phyloP scores from a whole-genome alignment of 2,113 vertebrate genomes.

The Stomatorhinus ivindoensis region DNA sequence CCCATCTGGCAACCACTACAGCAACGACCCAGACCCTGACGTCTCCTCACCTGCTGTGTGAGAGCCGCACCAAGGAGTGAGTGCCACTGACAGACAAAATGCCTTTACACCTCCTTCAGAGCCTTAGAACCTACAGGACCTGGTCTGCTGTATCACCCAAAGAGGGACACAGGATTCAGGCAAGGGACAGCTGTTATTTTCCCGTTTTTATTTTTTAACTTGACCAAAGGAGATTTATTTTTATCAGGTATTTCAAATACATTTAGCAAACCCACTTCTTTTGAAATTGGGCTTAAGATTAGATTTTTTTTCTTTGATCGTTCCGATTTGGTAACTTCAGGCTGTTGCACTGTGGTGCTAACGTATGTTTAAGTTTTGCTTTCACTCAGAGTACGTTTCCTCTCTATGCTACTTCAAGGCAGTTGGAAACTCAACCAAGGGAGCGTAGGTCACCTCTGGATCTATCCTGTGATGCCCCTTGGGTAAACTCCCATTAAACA shows the following conservation, averaged over 20 bases:
- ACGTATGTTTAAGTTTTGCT: constrained; percentile 40
- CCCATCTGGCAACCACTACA: constrained; percentile 60
- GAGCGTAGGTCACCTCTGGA: background rate
- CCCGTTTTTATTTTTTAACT: constrained; percentile 53
- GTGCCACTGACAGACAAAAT: constrained; percentile 63
- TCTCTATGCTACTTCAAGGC: constrained; percentile 23
- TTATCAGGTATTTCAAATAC: constrained; percentile 42
- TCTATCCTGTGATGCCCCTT: background rate
- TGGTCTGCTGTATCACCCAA: constrained; percentile 22
- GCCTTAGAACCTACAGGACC: constrained; percentile 60
- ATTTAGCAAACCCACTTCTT: constrained; percentile 45
- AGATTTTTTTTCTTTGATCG: constrained; percentile 34
- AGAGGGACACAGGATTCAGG: constrained; percentile 35
- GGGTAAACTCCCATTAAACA: background rate
- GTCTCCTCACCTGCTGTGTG: constrained; percentile 78
- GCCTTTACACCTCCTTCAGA: constrained; percentile 69
- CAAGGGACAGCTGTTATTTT: constrained; percentile 33
- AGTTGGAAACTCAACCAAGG: background rate
- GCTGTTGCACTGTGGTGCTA: constrained; percentile 49
- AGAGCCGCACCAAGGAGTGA: constrained; percentile 57
- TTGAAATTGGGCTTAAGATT: constrained; percentile 33
- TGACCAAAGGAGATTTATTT: constrained; percentile 67
- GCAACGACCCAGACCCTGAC: constrained; percentile 78
- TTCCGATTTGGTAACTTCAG: constrained; percentile 46
- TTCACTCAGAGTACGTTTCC: constrained; percentile 28